A percentile compares a stretch with the other conserved stretches of the same genome.
phyloP scores from a whole-genome alignment of 2,888 invertebrate species.

The Zygaena filipendulae region DNA sequence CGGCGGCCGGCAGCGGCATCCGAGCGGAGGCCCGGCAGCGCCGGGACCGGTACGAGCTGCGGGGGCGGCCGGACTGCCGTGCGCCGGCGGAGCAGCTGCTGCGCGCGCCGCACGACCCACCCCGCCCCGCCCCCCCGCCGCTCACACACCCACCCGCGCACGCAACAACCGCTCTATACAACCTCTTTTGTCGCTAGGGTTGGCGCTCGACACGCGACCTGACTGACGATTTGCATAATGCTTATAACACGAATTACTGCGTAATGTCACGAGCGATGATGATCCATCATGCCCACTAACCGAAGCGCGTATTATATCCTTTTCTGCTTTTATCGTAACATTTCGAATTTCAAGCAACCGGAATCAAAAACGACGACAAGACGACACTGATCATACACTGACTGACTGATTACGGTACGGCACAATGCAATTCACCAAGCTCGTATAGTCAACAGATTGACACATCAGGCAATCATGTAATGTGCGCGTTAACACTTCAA shows the following conservation, averaged over 20 bases:
- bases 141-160: conserved; percentile 15
- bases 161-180: conserved; percentile 33
- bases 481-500: no score
- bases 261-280: conserved; percentile 11
- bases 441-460: no score
- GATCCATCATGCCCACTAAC: no score
- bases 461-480: no score
- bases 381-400: no score
- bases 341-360: no score
- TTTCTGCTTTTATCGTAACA: no score
- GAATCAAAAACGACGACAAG: no score
- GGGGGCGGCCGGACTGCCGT: conserved; percentile 56
- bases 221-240: conserved; percentile 23
- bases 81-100: conserved; percentile 21
- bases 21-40: conserved; percentile 60
- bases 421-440: no score
- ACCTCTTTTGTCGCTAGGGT: conserved; percentile 35
- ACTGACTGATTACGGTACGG: no score
- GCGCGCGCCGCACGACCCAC: conserved; percentile 17
- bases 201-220: conserved; percentile 23
- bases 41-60: conserved; percentile 58
- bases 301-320: no score
- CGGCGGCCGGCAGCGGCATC: conserved; percentile 67
- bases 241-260: conserved; percentile 16
- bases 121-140: conserved; percentile 24